These are phyloP conservation scores for Semicossyphus pulcher DNA, from an alignment of 2,113 vertebrate species.

Conservation along the genomic window DNA sequence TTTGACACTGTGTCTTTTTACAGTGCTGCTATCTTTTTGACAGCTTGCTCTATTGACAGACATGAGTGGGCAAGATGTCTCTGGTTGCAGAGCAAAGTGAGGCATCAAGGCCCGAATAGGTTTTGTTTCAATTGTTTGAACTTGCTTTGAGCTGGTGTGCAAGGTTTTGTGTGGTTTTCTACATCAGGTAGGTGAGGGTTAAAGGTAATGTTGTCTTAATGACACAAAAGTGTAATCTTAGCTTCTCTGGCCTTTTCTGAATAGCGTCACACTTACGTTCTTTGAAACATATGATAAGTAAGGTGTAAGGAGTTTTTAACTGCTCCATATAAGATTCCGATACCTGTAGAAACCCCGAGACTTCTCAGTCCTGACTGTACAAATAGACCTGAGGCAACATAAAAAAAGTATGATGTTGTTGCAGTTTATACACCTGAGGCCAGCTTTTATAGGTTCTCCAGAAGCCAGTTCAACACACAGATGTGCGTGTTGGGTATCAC, in stretches of 20 bases:
- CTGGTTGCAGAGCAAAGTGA: slow-evolving; percentile 31
- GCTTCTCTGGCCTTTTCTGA: not conserved
- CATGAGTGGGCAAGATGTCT: slow-evolving; percentile 57
- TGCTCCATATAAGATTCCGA: not conserved
- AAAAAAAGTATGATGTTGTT: slow-evolving; percentile 7
- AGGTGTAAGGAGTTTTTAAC: not conserved
- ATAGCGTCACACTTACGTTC: not conserved
- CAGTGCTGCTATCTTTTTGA: slow-evolving; percentile 60
- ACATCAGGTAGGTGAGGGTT: not conserved
- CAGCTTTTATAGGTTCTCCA: slow-evolving; percentile 25
- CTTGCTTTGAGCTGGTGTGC: not conserved
- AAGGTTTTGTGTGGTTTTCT: not conserved
- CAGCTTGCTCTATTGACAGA: slow-evolving; percentile 61
- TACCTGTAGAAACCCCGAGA: not conserved
- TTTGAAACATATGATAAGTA: not conserved
- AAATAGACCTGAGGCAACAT: not conserved
- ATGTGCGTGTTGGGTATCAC: slow-evolving; percentile 7
- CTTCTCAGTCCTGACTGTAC: not conserved
- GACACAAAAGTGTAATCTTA: not conserved
- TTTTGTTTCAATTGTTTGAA: not conserved
- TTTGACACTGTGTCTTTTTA: slow-evolving; percentile 48
- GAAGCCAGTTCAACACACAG: slow-evolving; percentile 20
- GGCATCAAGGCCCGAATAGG: not conserved
- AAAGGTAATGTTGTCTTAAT: not conserved
- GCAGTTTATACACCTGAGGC: not conserved